These are phyloP conservation scores for Tyrannus savana DNA, from an alignment of 2,113 vertebrate genomes.

Conservation along the genomic window DNA sequence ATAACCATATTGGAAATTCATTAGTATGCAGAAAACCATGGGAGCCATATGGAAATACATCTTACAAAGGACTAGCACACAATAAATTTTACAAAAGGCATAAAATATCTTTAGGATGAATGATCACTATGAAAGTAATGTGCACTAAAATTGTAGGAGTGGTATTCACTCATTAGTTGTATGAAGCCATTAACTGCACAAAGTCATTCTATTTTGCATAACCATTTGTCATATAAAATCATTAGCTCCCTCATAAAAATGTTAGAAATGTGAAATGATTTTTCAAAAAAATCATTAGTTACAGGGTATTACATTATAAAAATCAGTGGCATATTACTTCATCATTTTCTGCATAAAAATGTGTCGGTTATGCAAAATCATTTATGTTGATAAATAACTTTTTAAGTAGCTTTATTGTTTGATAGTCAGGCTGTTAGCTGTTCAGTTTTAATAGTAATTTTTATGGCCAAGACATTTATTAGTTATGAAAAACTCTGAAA, in stretches of 20 bases:
- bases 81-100: slow-evolving; percentile 53
- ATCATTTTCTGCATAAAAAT: slow-evolving; percentile 66
- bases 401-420: slow-evolving; percentile 65
- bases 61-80: slow-evolving; percentile 36
- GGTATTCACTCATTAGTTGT: slow-evolving; percentile 58
- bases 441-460: slow-evolving; percentile 57
- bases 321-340: slow-evolving; percentile 57
- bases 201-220: slow-evolving; percentile 62
- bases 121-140: slow-evolving; percentile 50
- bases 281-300: slow-evolving; percentile 67
- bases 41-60: slow-evolving; percentile 37
- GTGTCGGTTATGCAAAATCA: slow-evolving; percentile 55
- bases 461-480: slow-evolving; percentile 53
- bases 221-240: slow-evolving; percentile 69
- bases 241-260: slow-evolving; percentile 66
- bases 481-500: slow-evolving; percentile 57
- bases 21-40: slow-evolving; percentile 45
- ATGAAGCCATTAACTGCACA: slow-evolving; percentile 62
- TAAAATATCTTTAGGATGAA: slow-evolving; percentile 59
- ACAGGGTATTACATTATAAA: slow-evolving; percentile 61
- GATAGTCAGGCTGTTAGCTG: slow-evolving; percentile 43
- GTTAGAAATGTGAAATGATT: slow-evolving; percentile 68
- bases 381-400: slow-evolving; percentile 74
- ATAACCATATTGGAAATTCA: background rate
- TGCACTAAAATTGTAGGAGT: slow-evolving; percentile 57